These are phyloP conservation scores for Erithacus rubecula DNA, from an alignment of 2,797 vertebrate species.

Conservation along the genomic window DNA sequence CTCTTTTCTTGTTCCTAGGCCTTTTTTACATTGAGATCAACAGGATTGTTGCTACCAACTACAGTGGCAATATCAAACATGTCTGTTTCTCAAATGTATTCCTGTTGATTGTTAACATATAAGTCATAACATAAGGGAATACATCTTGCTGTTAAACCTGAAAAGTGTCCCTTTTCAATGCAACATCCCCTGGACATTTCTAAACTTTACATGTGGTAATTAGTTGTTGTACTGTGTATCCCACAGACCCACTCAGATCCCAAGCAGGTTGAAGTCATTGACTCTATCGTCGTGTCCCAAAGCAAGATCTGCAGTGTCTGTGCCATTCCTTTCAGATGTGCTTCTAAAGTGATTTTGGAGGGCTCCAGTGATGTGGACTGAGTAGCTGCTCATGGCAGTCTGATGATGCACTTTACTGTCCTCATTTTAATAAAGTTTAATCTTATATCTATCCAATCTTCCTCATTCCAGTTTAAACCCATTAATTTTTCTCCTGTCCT, in stretches of 20 bases:
- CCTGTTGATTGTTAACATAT: neutral
- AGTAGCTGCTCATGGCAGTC: neutral
- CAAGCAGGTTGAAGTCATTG: neutral
- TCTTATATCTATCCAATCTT: neutral
- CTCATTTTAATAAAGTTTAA: neutral
- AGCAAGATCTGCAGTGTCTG: neutral
- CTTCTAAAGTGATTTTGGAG: neutral
- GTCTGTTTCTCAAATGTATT: neutral
- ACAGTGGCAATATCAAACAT: neutral
- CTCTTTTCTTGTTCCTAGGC: neutral
- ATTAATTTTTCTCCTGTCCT: neutral
- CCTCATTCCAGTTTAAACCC: neutral
- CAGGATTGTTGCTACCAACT: neutral
- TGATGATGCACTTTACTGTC: neutral
- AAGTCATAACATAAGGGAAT: neutral
- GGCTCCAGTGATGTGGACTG: neutral
- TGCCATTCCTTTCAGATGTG: neutral
- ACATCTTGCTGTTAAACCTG: neutral
- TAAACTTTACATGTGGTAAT: neutral
- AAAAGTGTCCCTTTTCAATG: neutral
- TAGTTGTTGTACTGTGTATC: neutral
- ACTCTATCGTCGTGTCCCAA: neutral
- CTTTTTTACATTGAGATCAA: slow-evolving; percentile 1
- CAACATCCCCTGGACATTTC: neutral
- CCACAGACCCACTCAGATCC: neutral